Percentiles rank a stretch among this genome's conserved stretches.
These are phyloP conservation scores for Leptopilina syphax DNA, from an alignment of 2,888 invertebrate species.

Conservation along the genomic window DNA sequence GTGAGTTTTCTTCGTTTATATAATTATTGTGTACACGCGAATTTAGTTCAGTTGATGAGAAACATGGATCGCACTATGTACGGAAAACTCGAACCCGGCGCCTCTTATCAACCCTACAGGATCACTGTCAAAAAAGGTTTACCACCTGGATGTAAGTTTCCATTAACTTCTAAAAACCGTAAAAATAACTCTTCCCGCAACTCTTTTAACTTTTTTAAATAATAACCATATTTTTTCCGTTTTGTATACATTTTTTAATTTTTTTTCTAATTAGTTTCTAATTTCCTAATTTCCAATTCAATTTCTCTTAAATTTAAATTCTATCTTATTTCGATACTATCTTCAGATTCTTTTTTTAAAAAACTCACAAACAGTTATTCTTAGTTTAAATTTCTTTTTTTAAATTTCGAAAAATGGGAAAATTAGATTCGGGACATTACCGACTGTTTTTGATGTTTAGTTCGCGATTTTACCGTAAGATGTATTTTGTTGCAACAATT, in stretches of 20 bases:
- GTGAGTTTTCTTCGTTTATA: background rate
- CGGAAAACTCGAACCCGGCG: constrained; percentile 89
- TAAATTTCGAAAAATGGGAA: background rate
- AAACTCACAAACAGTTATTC: no score
- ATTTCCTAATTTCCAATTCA: no score
- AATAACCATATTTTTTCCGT: no score
- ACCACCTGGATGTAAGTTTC: constrained; percentile 90
- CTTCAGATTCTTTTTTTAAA: no score
- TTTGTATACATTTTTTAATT: no score
- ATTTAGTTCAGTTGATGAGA: constrained; percentile 40
- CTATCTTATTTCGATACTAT: no score
- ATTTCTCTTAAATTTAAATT: no score
- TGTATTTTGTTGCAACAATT: constrained; percentile 6
- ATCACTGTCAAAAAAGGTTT: constrained; percentile 90
- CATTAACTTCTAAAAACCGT: background rate
- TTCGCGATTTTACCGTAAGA: background rate
- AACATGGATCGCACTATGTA: constrained; percentile 94
- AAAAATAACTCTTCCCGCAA: no score
- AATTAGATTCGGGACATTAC: constrained; percentile 17
- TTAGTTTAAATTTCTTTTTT: background rate
- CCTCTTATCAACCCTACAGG: constrained; percentile 89
- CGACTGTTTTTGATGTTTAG: constrained; percentile 18
- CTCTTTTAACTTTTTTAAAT: no score
- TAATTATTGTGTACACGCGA: background rate
- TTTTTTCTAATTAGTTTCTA: no score